These are phyloP conservation scores for Syngnathoides biaculeatus DNA, from an alignment of 2,113 vertebrate genomes.

Conservation along the genomic window DNA sequence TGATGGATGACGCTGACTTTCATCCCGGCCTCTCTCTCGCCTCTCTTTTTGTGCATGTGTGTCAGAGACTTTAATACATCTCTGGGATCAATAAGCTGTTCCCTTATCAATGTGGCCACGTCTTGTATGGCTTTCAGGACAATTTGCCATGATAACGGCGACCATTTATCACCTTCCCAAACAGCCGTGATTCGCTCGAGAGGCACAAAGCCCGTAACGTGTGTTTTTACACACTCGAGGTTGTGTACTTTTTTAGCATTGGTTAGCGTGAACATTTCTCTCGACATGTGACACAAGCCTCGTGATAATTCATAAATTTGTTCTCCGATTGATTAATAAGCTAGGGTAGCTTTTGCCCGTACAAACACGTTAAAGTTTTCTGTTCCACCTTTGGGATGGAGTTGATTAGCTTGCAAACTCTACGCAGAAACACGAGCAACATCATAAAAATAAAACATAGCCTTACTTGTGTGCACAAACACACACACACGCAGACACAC, in stretches of 20 bases:
- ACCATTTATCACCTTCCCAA: conserved; percentile 80
- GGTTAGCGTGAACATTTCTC: neutral
- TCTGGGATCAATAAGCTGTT: conserved; percentile 89
- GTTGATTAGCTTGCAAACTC: conserved; percentile 66
- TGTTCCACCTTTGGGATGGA: conserved; percentile 29
- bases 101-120: conserved; percentile 81
- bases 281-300: neutral
- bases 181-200: conserved; percentile 40
- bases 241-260: neutral
- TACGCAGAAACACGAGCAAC: conserved; percentile 33
- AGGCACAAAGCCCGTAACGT: conserved; percentile 4
- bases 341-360: conserved; percentile 17
- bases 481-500: conserved; percentile 12
- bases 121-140: conserved; percentile 88
- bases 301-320: neutral
- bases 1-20: neutral
- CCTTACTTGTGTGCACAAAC: conserved; percentile 10
- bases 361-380: conserved; percentile 18
- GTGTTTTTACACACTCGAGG: conserved; percentile 4
- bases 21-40: neutral
- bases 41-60: conserved; percentile 54
- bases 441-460: conserved; percentile 53
- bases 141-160: conserved; percentile 91
- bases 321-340: conserved; percentile 28
- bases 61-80: conserved; percentile 96